Conservation (phyloP, 2,888 invertebrate species). For the Oegoconia quadripuncta region DNA sequence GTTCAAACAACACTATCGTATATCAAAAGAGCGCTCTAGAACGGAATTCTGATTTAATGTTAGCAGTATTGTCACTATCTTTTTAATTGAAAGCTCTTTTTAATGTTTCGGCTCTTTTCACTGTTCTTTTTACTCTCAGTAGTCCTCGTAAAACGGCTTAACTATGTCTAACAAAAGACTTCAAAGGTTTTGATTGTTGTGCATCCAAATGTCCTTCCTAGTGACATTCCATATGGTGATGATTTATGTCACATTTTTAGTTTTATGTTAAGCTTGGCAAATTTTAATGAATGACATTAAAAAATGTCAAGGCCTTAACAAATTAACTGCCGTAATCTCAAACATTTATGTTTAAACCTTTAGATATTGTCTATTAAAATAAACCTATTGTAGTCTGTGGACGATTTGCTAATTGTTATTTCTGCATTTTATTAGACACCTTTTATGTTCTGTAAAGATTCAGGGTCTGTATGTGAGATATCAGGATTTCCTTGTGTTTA, state of each 20-base stretch:
- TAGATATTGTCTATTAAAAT: too few relatives aligned
- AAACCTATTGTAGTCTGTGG: too few relatives aligned
- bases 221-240: slow-evolving; percentile 66
- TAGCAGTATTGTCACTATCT: slow-evolving; percentile 71
- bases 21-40: slow-evolving; percentile 62
- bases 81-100: slow-evolving; percentile 69
- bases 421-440: too few relatives aligned
- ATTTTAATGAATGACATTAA: slow-evolving; percentile 27
- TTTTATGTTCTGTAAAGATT: background rate
- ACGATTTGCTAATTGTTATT: too few relatives aligned
- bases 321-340: too few relatives aligned
- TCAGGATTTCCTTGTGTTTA: too few relatives aligned
- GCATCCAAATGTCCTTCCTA: slow-evolving; percentile 29
- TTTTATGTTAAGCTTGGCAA: slow-evolving; percentile 50
- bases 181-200: slow-evolving; percentile 61
- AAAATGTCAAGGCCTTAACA: slow-evolving; percentile 13
- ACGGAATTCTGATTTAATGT: slow-evolving; percentile 55
- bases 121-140: slow-evolving; percentile 48
- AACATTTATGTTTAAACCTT: too few relatives aligned
- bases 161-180: slow-evolving; percentile 64
- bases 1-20: slow-evolving; percentile 70
- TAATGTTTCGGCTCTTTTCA: slow-evolving; percentile 58
- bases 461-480: too few relatives aligned
- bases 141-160: slow-evolving; percentile 64
- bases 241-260: slow-evolving; percentile 60